Conservation (phyloP, 2,888 invertebrate genomes). For the Apoda limacodes region DNA sequence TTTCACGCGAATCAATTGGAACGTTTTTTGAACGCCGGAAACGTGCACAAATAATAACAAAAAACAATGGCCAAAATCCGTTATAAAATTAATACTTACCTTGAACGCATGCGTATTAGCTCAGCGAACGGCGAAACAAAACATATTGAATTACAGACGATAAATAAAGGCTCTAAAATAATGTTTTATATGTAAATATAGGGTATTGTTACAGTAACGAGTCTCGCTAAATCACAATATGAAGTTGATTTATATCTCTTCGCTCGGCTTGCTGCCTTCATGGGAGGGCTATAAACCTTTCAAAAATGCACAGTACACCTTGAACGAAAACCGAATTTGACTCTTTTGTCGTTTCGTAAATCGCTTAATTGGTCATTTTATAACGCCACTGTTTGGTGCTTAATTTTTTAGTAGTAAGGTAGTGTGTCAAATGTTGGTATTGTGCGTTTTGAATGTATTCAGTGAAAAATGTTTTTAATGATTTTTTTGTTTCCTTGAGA, state of each 20-base stretch:
- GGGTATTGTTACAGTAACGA: constrained; percentile 73
- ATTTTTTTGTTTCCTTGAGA: no score
- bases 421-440: no score
- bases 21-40: constrained; percentile 18
- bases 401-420: no score
- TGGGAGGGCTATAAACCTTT: constrained; percentile 59
- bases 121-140: constrained; percentile 25
- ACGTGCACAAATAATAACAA: constrained; percentile 19
- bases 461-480: no score
- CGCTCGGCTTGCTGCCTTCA: constrained; percentile 57
- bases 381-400: no score
- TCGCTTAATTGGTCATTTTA: constrained; percentile 33
- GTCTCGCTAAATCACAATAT: constrained; percentile 73
- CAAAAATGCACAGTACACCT: constrained; percentile 27
- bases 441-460: no score
- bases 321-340: constrained; percentile 7
- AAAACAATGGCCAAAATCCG: constrained; percentile 27
- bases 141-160: constrained; percentile 46
- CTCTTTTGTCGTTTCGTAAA: constrained; percentile 18
- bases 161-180: constrained; percentile 56
- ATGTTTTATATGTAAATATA: constrained; percentile 70
- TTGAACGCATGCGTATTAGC: constrained; percentile 34
- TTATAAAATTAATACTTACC: constrained; percentile 44
- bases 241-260: constrained; percentile 68
- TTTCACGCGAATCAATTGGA: no score